These are phyloP conservation scores for Philopotamus ludificatus DNA, from an alignment of 1,140 invertebrate genomes.

Conservation along the genomic window DNA sequence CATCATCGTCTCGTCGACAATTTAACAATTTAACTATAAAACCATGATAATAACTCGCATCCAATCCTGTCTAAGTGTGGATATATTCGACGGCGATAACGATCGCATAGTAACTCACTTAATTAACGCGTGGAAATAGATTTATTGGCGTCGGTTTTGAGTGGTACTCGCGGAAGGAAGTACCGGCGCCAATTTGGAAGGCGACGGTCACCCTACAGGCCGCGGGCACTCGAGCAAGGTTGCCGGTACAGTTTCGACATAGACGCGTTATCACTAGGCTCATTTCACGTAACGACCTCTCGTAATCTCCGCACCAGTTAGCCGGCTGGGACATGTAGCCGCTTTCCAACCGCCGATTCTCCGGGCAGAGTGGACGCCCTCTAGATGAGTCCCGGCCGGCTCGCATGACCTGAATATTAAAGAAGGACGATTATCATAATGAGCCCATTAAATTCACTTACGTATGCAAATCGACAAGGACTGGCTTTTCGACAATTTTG, in stretches of 20 bases:
- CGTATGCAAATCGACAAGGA: not conserved
- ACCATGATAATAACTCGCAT: too few species aligned
- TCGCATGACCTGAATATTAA: not conserved
- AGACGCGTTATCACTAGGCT: constrained; percentile 21
- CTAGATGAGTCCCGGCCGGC: not conserved
- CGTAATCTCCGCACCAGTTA: constrained; percentile 9
- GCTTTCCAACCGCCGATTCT: not conserved
- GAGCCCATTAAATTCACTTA: not conserved
- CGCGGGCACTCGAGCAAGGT: constrained; percentile 27
- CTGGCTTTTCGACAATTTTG: too few species aligned
- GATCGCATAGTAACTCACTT: not conserved
- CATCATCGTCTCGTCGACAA: too few species aligned
- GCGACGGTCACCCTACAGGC: not conserved
- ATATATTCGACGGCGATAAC: too few species aligned
- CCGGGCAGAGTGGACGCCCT: not conserved
- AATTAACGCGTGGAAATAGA: constrained; percentile 4
- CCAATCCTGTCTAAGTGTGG: too few species aligned
- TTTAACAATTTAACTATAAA: too few species aligned
- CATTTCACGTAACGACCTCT: not conserved
- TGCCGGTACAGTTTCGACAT: constrained; percentile 28
- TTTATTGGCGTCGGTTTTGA: constrained; percentile 6
- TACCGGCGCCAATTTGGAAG: constrained; percentile 6
- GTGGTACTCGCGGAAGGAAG: constrained; percentile 21
- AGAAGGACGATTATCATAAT: constrained; percentile 1
- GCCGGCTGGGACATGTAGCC: not conserved